Percentiles rank a stretch among this genome's conserved stretches.
Evolutionary conservation across 2,113 vertebrate species (phyloP).

Genomic region (Stegostoma tigrinum): DNA sequence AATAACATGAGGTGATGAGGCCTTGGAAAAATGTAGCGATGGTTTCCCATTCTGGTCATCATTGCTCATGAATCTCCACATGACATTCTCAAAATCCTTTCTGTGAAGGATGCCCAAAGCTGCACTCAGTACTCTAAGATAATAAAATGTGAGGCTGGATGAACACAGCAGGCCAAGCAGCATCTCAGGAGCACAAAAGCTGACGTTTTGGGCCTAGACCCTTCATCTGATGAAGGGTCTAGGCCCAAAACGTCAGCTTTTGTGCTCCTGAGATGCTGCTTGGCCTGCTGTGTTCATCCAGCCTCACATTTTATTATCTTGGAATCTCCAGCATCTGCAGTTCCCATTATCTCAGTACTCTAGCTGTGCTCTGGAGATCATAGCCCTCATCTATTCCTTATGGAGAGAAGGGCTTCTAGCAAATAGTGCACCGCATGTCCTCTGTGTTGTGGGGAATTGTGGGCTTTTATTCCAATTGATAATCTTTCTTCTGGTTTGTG

Average conservation of each 20-base stretch:
- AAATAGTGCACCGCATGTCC: not conserved
- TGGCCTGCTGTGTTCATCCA: too few relatives aligned
- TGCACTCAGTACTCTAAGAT: not conserved
- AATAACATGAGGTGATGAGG: not conserved
- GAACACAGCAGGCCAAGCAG: too few relatives aligned
- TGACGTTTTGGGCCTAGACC: too few relatives aligned
- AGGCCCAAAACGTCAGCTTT: too few relatives aligned
- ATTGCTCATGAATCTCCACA: not conserved
- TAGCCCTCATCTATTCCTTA: not conserved
- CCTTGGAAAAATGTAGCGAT: not conserved
- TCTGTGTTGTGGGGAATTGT: not conserved
- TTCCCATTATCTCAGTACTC: too few relatives aligned
- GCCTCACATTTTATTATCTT: too few relatives aligned
- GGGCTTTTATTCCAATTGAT: not conserved
- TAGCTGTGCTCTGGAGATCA: not conserved
- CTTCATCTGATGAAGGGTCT: too few relatives aligned
- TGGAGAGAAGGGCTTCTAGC: not conserved
- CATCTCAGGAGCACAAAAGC: too few relatives aligned
- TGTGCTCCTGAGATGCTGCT: too few relatives aligned
- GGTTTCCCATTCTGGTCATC: not conserved
- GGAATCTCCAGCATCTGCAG: too few relatives aligned
- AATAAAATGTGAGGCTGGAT: too few relatives aligned
- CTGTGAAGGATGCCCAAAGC: not conserved
- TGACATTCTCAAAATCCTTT: not conserved
- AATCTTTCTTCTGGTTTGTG: not conserved